phyloP scores from a whole-genome alignment of 2,888 invertebrate species.

The Agelastica alni region DNA sequence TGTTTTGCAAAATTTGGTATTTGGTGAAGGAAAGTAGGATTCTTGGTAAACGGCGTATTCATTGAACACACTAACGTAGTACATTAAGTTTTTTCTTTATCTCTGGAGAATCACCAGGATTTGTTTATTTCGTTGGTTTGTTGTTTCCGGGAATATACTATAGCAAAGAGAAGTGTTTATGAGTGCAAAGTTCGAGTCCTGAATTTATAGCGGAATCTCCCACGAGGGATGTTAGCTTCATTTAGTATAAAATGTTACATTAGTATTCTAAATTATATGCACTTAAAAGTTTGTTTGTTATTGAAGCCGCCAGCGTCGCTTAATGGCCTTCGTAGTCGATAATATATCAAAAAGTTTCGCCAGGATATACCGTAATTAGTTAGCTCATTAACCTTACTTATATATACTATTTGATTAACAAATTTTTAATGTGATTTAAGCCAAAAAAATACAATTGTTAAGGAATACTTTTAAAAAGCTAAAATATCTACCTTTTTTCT shows the following conservation, averaged over 20 bases:
- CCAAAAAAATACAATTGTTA: too few species aligned
- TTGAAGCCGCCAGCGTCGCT: conserved; percentile 26
- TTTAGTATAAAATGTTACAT: conserved; percentile 34
- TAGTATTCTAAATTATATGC: conserved; percentile 34
- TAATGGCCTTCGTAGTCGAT: conserved; percentile 18
- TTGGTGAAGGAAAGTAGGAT: too few species aligned
- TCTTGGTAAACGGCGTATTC: too few species aligned
- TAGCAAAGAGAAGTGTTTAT: conserved; percentile 36
- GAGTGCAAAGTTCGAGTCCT: conserved; percentile 36
- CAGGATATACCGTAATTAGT: conserved; percentile 13
- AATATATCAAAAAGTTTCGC: conserved; percentile 26
- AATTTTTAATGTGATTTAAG: too few species aligned
- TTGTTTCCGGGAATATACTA: conserved; percentile 30
- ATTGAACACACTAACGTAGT: not conserved
- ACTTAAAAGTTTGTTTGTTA: conserved; percentile 36
- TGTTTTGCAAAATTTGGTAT: too few species aligned
- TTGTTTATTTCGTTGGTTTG: conserved; percentile 15
- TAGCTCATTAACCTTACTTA: conserved; percentile 4
- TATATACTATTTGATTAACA: too few species aligned
- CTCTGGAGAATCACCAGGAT: conserved; percentile 2
- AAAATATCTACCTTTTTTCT: too few species aligned
- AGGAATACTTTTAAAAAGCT: too few species aligned
- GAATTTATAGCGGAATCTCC: conserved; percentile 29
- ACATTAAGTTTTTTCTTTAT: conserved; percentile 1
- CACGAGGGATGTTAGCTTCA: conserved; percentile 18